Conservation (phyloP, 2,888 invertebrate genomes). For the Stenoptilia bipunctidactyla region DNA sequence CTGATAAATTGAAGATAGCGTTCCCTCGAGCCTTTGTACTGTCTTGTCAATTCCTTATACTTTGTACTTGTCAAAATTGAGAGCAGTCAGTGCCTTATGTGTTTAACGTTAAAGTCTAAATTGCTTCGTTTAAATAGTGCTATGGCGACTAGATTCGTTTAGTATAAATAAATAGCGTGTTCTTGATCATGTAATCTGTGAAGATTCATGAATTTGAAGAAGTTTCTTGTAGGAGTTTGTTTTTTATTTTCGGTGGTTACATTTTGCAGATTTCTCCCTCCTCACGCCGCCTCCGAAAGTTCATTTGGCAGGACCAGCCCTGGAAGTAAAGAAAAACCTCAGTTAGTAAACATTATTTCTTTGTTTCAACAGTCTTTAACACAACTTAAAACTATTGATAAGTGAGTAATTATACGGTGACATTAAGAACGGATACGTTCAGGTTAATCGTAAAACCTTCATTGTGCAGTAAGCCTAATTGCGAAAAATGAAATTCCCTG, state of each 20-base stretch:
- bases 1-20: conserved; percentile 54
- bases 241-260: conserved; percentile 55
- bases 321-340: conserved; percentile 29
- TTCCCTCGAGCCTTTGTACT: conserved; percentile 49
- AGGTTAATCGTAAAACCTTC: no score
- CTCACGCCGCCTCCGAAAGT: background rate
- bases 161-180: conserved; percentile 39
- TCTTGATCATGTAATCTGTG: conserved; percentile 55
- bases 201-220: conserved; percentile 56
- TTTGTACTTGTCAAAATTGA: conserved; percentile 45
- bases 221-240: conserved; percentile 34
- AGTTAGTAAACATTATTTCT: background rate
- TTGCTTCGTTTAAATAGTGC: conserved; percentile 61
- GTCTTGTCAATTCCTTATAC: conserved; percentile 29
- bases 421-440: no score
- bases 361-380: no score
- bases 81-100: conserved; percentile 19
- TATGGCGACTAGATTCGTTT: conserved; percentile 63
- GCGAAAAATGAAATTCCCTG: no score
- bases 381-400: no score
- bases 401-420: no score
- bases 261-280: conserved; percentile 29
- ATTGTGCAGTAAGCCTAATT: no score
- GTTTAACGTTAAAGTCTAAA: conserved; percentile 42
- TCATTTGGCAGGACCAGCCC: conserved; percentile 26